Base-by-base conservation (phyloP, 2,797 vertebrate genomes). In the Enteromius paludinosus region DNA sequence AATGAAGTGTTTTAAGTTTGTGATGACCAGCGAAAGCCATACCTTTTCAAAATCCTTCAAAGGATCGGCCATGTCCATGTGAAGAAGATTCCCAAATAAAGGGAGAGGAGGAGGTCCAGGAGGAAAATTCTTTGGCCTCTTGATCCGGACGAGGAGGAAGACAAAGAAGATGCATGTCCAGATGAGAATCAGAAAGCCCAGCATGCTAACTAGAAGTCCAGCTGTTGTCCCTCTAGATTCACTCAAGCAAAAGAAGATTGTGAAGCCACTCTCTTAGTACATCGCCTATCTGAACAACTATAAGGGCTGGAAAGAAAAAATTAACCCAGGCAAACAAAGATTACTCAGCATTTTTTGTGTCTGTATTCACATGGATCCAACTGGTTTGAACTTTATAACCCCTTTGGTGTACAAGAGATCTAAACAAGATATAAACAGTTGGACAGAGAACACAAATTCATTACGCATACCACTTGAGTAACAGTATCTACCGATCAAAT, bases 101-200 rank as follows among this genome's bases (percentile, higher is more conserved):
- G 90, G 87, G 8, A 90, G 5, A 23, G 79, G 69, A 45, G 3
- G 47, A 17, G 90, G 90, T 83, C 90, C 90, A 28, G 89, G 90
- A 47, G 90, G 89, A 35, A 90, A 89, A 62, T 86, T 89, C 77
- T 87, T 86, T 1, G 87, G 86, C 41, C 84, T 86, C 64, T 62
- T 72, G 45, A 83, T 81, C 54, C 84, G 77, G 20, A 83, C 43
- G 33, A 90, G 30, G 43, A 89, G 23, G 47, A 86, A 85, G 23
- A 89, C 15, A 25, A 90, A 79, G 66, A 77, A 80, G 43, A 87
- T 3, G n/a, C 76, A 77, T 35, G 84, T 12, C 38, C 81, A 79
- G 11, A 87, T 35, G 5, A 90, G 82, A 45, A 88, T 3, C 68
- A 86, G 47, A 12, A 83, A 84, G 35, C 56, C 81, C 41, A 85